Conservation (phyloP, 1,140 invertebrate species). For the Bombus cullumanus region DNA sequence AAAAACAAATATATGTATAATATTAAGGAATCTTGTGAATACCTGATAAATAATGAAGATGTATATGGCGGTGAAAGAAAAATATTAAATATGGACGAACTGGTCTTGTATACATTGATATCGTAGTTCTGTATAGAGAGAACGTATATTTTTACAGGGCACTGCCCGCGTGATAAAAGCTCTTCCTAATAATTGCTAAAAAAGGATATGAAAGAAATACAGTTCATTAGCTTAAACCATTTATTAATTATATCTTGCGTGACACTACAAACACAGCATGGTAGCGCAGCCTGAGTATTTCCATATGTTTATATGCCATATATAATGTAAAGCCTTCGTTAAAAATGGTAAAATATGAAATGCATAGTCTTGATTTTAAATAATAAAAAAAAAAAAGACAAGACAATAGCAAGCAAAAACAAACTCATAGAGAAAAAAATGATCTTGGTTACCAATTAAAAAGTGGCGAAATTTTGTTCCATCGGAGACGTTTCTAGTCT, state of each 20-base stretch:
- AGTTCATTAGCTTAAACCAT: conserved; percentile 72
- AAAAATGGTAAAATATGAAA: neutral
- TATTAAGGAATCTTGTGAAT: conserved; percentile 54
- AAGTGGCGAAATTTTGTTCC: conserved; percentile 27
- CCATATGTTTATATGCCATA: conserved; percentile 36
- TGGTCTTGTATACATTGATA: conserved; percentile 68
- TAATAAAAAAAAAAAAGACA: neutral
- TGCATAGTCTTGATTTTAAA: conserved; percentile 6
- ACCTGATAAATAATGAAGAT: conserved; percentile 51
- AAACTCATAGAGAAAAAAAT: neutral
- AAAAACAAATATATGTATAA: conserved; percentile 45
- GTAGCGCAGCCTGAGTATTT: conserved; percentile 67
- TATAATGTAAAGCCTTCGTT: conserved; percentile 7
- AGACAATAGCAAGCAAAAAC: neutral
- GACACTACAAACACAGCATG: conserved; percentile 55
- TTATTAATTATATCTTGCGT: conserved; percentile 61
- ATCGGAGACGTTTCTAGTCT: conserved; percentile 49
- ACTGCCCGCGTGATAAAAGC: conserved; percentile 79
- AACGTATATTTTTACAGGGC: conserved; percentile 82
- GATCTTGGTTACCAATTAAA: conserved; percentile 30
- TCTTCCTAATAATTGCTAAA: conserved; percentile 80
- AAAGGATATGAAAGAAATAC: conserved; percentile 44
- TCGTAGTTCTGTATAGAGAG: conserved; percentile 68
- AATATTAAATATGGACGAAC: conserved; percentile 40
- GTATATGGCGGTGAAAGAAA: conserved; percentile 26